Percentiles rank a stretch among this genome's conserved stretches.
These are phyloP conservation scores for Apocrypta bakeri DNA, from an alignment of 1,140 invertebrate species.

Conservation along the genomic window DNA sequence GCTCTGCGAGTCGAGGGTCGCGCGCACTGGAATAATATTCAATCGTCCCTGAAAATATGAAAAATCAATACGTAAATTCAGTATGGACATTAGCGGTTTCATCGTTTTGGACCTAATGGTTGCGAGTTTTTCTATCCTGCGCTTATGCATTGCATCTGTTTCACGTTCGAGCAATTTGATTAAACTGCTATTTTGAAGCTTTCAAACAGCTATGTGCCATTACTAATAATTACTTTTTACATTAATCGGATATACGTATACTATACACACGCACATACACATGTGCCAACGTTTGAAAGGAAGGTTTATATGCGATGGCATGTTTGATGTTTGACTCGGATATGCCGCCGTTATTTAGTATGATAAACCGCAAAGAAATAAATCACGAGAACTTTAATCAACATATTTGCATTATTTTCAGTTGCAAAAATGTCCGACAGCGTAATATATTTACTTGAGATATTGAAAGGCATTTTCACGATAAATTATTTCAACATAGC, in stretches of 20 bases:
- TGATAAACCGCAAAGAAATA: neutral
- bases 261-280: too few species aligned
- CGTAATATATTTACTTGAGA: neutral
- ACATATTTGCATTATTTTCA: neutral
- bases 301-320: neutral
- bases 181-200: constrained; percentile 14
- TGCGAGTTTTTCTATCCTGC: neutral
- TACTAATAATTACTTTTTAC: constrained; percentile 5
- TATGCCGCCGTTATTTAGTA: neutral
- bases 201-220: neutral
- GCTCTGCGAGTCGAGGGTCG: neutral
- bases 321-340: neutral
- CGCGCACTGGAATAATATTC: constrained; percentile 22
- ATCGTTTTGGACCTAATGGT: constrained; percentile 8
- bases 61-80: constrained; percentile 34
- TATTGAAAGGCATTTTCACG: too few species aligned
- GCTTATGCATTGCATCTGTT: too few species aligned
- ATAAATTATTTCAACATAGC: too few species aligned
- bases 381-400: neutral
- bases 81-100: constrained; percentile 36
- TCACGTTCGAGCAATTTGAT: neutral
- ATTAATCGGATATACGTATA: neutral
- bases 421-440: neutral
- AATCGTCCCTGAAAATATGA: neutral
- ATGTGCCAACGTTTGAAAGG: neutral